Percentiles rank a stretch among this genome's conserved stretches.
Evolutionary conservation across 1,140 invertebrate genomes (phyloP).

Genomic region (Andrena cerasifolii): DNA sequence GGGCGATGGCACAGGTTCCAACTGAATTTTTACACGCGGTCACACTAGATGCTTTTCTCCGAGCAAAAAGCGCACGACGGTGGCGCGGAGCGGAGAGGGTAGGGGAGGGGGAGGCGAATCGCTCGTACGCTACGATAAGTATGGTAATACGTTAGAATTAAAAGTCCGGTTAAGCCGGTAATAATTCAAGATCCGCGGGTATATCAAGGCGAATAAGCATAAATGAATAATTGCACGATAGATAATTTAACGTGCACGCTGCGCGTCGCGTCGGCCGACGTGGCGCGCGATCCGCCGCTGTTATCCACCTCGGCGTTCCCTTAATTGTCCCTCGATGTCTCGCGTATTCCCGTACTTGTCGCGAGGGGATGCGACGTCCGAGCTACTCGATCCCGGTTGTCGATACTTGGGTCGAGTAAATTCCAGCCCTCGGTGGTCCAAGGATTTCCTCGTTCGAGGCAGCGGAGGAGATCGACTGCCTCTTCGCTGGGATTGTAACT

Average conservation of each 20-base stretch:
- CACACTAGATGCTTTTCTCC: constrained; percentile 3
- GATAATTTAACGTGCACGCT: constrained; percentile 78
- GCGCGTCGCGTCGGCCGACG: constrained; percentile 58
- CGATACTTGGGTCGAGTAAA: constrained; percentile 1
- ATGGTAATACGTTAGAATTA: constrained; percentile 81
- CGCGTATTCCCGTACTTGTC: constrained; percentile 4
- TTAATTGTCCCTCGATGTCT: constrained; percentile 45
- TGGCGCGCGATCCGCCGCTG: constrained; percentile 45
- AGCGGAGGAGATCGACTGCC: neutral
- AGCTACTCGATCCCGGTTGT: constrained; percentile 4
- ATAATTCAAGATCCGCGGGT: constrained; percentile 80
- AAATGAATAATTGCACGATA: constrained; percentile 82
- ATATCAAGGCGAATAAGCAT: constrained; percentile 81
- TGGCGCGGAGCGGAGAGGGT: constrained; percentile 26
- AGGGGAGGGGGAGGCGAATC: too few relatives aligned
- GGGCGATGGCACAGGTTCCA: neutral
- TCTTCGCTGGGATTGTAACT: neutral
- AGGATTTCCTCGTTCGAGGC: constrained; percentile 1
- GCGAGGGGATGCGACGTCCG: neutral
- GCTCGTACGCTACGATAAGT: constrained; percentile 75
- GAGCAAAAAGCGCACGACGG: constrained; percentile 33
- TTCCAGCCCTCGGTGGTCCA: neutral
- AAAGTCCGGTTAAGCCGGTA: constrained; percentile 79
- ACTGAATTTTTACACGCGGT: neutral
- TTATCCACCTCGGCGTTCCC: constrained; percentile 57